Base-by-base conservation (phyloP, 2,888 invertebrate species). In the Invenusta paracnida region DNA sequence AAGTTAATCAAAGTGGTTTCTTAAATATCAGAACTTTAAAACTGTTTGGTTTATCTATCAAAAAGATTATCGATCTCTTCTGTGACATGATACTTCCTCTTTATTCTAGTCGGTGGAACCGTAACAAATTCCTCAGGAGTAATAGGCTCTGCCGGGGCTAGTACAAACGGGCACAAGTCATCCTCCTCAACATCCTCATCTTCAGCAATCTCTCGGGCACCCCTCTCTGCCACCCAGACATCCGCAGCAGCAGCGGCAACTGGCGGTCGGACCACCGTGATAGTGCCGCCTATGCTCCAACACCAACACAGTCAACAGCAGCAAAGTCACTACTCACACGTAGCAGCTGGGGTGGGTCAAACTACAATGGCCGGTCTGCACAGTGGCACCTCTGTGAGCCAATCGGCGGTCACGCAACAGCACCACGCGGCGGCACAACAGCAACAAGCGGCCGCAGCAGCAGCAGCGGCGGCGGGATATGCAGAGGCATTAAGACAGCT, bases 281-380 rank as follows among this genome's bases (percentile, higher is more conserved):
- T 73, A 13, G 73, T 73, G 23, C 73, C 73, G 17, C 73, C 73
- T 2, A 73, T 73, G 73, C 73, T 73, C 73, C 73, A 73, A 23
- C 73, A 73, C 11, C 25, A 73, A 2, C 73, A 5, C 17, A 5
- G 23, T 13, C 73, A 73, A 23, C 73, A 73, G 73, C 73, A 73
- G 23, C 48, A 48, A 17, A 48, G 5, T 11, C 48, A 48, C 5
- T 17, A 48, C 48, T n/a, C n/a, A n/a, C n/a, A n/a, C n/a, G n/a
- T n/a, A n/a, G n/a, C n/a, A n/a, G n/a, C n/a, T n/a, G n/a, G n/a
- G n/a, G 27, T 2, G 73, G 73, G 73, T 2, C 73, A 73, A 23
- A 73, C 73, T 23, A 13, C 73, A 23, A 73, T 73, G 27, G 73
- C 73, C 25, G 73, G 73, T 5, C 73, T 13, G 2, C 73, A 73